Conservation (phyloP, 37 sponge, comb jelly and placozoan genomes). For the Geodia barretti region DNA sequence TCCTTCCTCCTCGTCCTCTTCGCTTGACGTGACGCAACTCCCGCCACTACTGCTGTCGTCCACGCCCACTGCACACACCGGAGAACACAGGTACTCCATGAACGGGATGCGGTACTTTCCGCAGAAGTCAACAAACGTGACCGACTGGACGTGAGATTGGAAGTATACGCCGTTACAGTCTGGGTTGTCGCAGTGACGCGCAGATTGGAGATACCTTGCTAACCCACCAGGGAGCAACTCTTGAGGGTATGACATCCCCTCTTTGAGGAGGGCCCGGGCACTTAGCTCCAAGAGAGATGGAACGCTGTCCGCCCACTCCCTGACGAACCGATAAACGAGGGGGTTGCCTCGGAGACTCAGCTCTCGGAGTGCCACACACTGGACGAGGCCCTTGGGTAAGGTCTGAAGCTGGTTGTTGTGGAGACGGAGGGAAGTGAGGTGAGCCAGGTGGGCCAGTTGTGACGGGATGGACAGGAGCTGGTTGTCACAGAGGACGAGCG, state of each 20-base stretch:
- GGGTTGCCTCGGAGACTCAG: conserved; percentile 89
- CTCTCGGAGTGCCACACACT: conserved; percentile 65
- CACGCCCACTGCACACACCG: conserved; percentile 27
- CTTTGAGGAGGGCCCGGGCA: conserved; percentile 54
- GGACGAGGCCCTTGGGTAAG: conserved; percentile 73
- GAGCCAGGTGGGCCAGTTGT: conserved; percentile 50
- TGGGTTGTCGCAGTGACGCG: conserved; percentile 86
- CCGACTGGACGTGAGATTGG: conserved; percentile 49
- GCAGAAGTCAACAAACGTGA: conserved; percentile 96
- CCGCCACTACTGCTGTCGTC: conserved; percentile 1
- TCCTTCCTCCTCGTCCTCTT: conserved; percentile 59
- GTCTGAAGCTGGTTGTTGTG: conserved; percentile 81
- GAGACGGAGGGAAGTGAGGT: conserved; percentile 71
- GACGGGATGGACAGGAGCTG: conserved; percentile 58
- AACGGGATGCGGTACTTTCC: conserved; percentile 94
- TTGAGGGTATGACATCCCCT: conserved; percentile 48
- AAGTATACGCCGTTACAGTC: conserved; percentile 90
- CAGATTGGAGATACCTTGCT: conserved; percentile 53
- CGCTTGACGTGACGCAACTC: conserved; percentile 17
- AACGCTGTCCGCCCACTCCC: conserved; percentile 57
- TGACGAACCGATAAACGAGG: conserved; percentile 75
- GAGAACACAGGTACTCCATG: conserved; percentile 83
- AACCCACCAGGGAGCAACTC: conserved; percentile 47
- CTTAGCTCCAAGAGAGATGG: conserved; percentile 74
- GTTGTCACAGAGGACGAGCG: conserved; percentile 76